Evolutionary conservation across 2,113 vertebrate genomes (phyloP).

Genomic region (Lophius piscatorius): DNA sequence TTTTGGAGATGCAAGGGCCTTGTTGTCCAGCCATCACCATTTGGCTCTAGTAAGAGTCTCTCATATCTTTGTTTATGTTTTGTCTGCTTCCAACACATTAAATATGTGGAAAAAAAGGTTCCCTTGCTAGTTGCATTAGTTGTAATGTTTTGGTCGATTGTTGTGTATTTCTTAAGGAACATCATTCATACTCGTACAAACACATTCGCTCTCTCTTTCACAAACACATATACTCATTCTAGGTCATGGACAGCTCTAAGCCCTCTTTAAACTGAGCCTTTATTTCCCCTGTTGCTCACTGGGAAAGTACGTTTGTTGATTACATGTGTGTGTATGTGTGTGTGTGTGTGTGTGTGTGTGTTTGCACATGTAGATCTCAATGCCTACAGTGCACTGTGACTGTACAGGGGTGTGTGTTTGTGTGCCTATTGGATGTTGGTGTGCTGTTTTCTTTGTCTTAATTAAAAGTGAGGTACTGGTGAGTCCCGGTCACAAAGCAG

Average conservation of each 20-base stretch:
- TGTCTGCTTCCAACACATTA: too few species aligned
- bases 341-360: conserved; percentile 21
- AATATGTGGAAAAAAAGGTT: too few species aligned
- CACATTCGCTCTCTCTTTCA: conserved; percentile 27
- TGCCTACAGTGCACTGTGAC: conserved; percentile 11
- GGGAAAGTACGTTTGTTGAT: conserved; percentile 25
- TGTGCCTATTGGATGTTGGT: conserved; percentile 6
- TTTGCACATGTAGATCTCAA: conserved; percentile 1
- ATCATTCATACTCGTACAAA: conserved; percentile 42
- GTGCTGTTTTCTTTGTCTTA: conserved; percentile 60
- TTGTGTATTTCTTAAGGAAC: conserved; percentile 39
- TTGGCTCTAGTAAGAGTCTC: too few species aligned
- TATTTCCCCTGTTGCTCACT: conserved; percentile 77
- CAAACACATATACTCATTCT: conserved; percentile 57
- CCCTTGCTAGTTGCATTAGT: too few species aligned
- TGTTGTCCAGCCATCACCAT: too few species aligned
- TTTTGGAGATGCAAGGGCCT: too few species aligned
- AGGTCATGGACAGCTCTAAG: conserved; percentile 65
- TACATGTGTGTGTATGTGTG: conserved; percentile 7
- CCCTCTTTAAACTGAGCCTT: conserved; percentile 73
- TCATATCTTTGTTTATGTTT: too few species aligned
- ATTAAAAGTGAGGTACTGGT: conserved; percentile 69
- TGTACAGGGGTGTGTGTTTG: conserved; percentile 34
- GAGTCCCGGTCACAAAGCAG: conserved; percentile 57
- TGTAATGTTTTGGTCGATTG: too few species aligned